Conservation (phyloP, 2,113 vertebrate genomes). For the Bufo gargarizans region DNA sequence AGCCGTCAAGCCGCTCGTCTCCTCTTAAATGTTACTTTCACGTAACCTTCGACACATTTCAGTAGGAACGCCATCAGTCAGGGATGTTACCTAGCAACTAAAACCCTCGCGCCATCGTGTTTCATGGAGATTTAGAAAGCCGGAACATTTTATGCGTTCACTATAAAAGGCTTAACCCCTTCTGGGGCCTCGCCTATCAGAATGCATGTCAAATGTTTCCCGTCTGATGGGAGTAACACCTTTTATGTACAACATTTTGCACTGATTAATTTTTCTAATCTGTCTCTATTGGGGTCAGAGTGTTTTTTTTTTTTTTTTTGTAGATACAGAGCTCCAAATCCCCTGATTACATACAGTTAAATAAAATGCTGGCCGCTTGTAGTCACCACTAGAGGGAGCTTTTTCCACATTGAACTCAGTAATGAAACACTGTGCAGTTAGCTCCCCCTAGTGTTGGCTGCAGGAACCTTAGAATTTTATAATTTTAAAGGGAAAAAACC, state of each 20-base stretch:
- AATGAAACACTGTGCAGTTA: too few relatives aligned
- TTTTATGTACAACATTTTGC: too few relatives aligned
- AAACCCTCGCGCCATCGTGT: constrained; percentile 34
- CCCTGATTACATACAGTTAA: neutral
- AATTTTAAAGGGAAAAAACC: neutral
- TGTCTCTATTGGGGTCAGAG: too few relatives aligned
- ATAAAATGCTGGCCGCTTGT: neutral
- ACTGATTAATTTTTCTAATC: too few relatives aligned
- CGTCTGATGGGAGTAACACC: neutral
- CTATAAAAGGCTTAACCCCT: constrained; percentile 30
- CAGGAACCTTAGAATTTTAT: neutral
- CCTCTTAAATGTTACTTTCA: constrained; percentile 36
- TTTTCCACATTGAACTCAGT: too few relatives aligned
- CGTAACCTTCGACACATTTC: constrained; percentile 53
- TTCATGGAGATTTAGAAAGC: constrained; percentile 26
- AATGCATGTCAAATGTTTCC: neutral
- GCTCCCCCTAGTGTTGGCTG: too few relatives aligned
- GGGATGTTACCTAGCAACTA: constrained; percentile 54
- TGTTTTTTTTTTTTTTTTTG: neutral
- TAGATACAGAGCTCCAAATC: neutral
- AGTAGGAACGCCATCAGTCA: constrained; percentile 40
- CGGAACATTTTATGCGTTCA: constrained; percentile 4
- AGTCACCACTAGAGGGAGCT: neutral
- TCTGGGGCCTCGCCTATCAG: neutral
- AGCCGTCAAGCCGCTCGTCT: constrained; percentile 3